Percentiles rank a stretch among this genome's conserved stretches.
Evolutionary conservation across 2,797 vertebrate species (phyloP).

Genomic region (Crax fasciolata): DNA sequence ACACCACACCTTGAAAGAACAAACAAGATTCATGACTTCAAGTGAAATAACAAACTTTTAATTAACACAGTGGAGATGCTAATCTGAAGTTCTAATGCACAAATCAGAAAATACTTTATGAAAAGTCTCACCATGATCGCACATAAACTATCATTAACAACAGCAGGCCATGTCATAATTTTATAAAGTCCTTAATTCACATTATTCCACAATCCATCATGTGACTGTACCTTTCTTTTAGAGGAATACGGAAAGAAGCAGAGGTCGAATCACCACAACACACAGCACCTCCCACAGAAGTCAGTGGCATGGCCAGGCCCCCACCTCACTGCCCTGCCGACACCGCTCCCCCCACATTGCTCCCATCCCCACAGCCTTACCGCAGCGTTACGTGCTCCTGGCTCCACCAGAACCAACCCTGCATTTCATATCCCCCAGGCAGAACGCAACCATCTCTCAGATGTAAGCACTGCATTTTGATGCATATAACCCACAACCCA

Average conservation of each 20-base stretch:
- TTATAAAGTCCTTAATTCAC: background rate
- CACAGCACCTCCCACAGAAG: background rate
- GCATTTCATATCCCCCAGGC: background rate
- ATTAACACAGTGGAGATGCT: background rate
- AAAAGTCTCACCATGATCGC: background rate
- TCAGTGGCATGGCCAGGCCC: background rate
- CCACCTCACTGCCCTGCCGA: rapidly evolving
- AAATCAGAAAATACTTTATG: background rate
- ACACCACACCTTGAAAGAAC: background rate
- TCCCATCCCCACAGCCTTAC: rapidly evolving
- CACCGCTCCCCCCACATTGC: rapidly evolving
- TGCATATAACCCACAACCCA: rapidly evolving
- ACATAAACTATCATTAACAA: background rate
- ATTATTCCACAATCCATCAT: background rate
- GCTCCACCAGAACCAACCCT: rapidly evolving
- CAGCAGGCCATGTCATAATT: background rate
- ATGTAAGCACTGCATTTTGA: background rate
- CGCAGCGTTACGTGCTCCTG: background rate
- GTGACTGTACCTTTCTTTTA: background rate
- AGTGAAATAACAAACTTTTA: background rate
- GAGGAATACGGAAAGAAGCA: background rate
- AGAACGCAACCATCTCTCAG: rapidly evolving
- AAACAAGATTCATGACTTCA: background rate
- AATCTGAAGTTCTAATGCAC: background rate
- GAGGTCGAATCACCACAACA: rapidly evolving